Conservation (phyloP, 1,140 invertebrate genomes). For the Anoplolepis gracilipes region DNA sequence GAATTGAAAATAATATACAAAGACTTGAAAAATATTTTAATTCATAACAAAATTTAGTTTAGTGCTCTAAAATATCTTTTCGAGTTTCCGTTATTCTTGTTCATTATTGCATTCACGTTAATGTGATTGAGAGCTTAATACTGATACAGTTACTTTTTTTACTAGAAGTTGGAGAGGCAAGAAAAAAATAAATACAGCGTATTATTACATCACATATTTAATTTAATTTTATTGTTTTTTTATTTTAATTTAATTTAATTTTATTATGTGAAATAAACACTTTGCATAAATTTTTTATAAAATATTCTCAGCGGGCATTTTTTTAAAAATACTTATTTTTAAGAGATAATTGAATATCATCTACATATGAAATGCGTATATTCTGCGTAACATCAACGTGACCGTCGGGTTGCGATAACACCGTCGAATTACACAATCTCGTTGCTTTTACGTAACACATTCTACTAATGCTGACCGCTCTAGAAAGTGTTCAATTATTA, state of each 20-base stretch:
- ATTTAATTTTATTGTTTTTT: too few species aligned
- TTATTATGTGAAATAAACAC: too few species aligned
- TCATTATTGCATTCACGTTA: neutral
- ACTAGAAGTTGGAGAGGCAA: too few species aligned
- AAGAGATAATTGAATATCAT: slow-evolving; percentile 10
- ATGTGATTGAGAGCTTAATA: too few species aligned
- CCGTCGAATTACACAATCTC: slow-evolving; percentile 24
- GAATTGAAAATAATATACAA: neutral
- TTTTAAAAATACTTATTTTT: neutral
- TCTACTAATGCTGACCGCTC: slow-evolving; percentile 11
- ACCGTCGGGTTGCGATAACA: slow-evolving; percentile 11
- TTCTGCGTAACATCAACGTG: neutral
- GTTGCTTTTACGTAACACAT: slow-evolving; percentile 36
- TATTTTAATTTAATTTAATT: too few species aligned
- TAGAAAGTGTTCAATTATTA: slow-evolving; percentile 32
- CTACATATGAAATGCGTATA: neutral
- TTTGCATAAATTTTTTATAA: neutral
- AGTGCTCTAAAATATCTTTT: too few species aligned
- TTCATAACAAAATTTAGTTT: neutral
- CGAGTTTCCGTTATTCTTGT: neutral
- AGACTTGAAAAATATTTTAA: neutral
- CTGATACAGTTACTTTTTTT: too few species aligned
- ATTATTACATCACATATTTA: too few species aligned
- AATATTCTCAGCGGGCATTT: neutral
- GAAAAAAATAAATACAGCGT: too few species aligned